Base-by-base conservation (phyloP, 37 sponge, comb jelly and placozoan genomes). In the Ephydatia muelleri region DNA sequence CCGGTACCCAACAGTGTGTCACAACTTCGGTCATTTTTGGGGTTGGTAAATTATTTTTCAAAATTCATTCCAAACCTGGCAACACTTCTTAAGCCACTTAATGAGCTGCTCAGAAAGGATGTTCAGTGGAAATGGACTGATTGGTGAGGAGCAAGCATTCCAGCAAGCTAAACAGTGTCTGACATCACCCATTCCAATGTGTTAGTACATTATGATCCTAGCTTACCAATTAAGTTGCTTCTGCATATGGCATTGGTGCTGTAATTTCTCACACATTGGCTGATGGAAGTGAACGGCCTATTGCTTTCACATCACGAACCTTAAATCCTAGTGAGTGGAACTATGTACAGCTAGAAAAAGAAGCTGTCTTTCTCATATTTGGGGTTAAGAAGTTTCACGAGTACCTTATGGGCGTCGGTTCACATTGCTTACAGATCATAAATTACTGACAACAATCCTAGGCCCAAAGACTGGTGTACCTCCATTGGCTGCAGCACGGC, bases 331-430 rank as follows among this genome's bases (percentile, higher is more conserved):
- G 38, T 13, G 88, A 83, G 66, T 0, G 47, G 40, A 89, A 83
- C 25, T 91, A 85, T 65, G 14, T 82, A n/a, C 91, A 74, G 33
- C 71, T 90, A n/a, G 91, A 82, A n/a, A 71, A 40, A 11, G 48
- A n/a, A n/a, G 82, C 76, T 2, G 37, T 87, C 12, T 79, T 28
- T 26, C 67, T 87, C 2, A 39, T n/a, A 1, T 86, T 65, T 68
- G 81, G 86, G 22, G 72, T 91, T 13, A 86, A 86, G 30, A 38
- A 71, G 43, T 65, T 88, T 33, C 90, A 93, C 77, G 26, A 32
- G 5, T 93, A 93, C 77, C 80, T 93, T 93, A 71, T 86, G 93
- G 90, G 6, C 6, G 78, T 16, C 39, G 74, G 9, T 93, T 93
- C 66, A 67, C 28, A 0, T 47, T 87, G 34, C 29, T 47, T 26